Evolutionary conservation across 1,140 invertebrate genomes (phyloP).

Genomic region (Cardiocondyla obscurior): DNA sequence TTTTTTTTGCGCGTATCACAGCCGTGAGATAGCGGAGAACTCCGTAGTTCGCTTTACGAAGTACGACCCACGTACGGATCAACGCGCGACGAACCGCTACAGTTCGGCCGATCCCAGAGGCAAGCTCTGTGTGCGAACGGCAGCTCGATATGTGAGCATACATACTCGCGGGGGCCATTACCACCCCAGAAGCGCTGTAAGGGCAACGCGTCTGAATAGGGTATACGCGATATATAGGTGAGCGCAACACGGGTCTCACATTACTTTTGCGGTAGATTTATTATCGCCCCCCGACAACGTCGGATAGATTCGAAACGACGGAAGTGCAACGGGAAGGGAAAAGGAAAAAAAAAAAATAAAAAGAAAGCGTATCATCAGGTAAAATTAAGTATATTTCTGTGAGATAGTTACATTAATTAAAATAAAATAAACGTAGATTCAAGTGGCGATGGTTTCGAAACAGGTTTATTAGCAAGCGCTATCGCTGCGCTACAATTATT

Average conservation of each 20-base stretch:
- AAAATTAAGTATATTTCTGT: too few species aligned
- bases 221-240: slow-evolving; percentile 65
- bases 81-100: slow-evolving; percentile 38
- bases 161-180: slow-evolving; percentile 76
- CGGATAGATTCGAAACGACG: slow-evolving; percentile 44
- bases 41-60: background rate
- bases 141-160: slow-evolving; percentile 74
- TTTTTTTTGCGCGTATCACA: too few species aligned
- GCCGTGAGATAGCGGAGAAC: background rate
- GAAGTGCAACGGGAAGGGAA: slow-evolving; percentile 2
- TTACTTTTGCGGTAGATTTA: slow-evolving; percentile 78
- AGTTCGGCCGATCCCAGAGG: background rate
- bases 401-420: too few species aligned
- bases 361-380: slow-evolving; percentile 43
- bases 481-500: too few species aligned
- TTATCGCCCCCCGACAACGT: slow-evolving; percentile 63
- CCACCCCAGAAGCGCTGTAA: slow-evolving; percentile 69
- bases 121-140: slow-evolving; percentile 56
- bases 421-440: too few species aligned
- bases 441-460: too few species aligned
- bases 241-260: slow-evolving; percentile 75
- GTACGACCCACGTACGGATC: slow-evolving; percentile 32
- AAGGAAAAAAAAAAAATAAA: slow-evolving; percentile 28
- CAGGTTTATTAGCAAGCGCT: too few species aligned
- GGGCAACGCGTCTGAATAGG: slow-evolving; percentile 75